phyloP scores from a whole-genome alignment of 1,140 invertebrate species.

The Tribolium castaneum region DNA sequence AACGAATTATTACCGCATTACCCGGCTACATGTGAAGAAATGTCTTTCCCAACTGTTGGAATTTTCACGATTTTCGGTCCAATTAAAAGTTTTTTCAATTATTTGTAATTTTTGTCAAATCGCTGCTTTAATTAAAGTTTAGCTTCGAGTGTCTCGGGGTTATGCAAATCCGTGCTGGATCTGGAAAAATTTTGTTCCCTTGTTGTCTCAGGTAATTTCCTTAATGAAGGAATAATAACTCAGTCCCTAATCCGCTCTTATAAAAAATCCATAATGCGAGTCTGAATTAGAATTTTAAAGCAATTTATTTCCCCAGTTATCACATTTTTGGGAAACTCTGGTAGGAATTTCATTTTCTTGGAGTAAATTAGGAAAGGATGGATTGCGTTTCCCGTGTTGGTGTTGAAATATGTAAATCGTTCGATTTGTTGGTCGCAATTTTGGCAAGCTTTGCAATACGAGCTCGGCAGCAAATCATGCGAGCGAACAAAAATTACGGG shows the following conservation, averaged over 20 bases:
- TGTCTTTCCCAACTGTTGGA: background rate
- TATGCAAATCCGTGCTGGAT: background rate
- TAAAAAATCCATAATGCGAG: background rate
- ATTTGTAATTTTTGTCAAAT: background rate
- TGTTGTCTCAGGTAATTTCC: constrained; percentile 23
- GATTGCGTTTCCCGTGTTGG: background rate
- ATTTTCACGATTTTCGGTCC: background rate
- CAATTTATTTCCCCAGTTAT: background rate
- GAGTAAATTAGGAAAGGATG: constrained; percentile 10
- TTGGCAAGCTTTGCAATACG: constrained; percentile 21
- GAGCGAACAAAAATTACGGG: constrained; percentile 14
- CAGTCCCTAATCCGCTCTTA: background rate
- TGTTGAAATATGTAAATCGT: constrained; percentile 17
- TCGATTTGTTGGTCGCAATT: constrained; percentile 23
- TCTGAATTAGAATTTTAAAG: constrained; percentile 22
- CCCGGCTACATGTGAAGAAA: background rate
- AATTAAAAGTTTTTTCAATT: constrained; percentile 11
- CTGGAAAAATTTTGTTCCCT: background rate
- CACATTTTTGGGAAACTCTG: background rate
- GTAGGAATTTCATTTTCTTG: background rate
- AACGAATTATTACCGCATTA: constrained; percentile 20
- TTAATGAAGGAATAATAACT: constrained; percentile 32
- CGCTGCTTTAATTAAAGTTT: background rate
- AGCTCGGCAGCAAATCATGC: constrained; percentile 7
- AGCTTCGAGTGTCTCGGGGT: background rate